A percentile compares a stretch with the other conserved stretches of the same genome.
Evolutionary conservation across 2,797 vertebrate genomes (phyloP).

Genomic region (Cyprinodon diabolis): DNA sequence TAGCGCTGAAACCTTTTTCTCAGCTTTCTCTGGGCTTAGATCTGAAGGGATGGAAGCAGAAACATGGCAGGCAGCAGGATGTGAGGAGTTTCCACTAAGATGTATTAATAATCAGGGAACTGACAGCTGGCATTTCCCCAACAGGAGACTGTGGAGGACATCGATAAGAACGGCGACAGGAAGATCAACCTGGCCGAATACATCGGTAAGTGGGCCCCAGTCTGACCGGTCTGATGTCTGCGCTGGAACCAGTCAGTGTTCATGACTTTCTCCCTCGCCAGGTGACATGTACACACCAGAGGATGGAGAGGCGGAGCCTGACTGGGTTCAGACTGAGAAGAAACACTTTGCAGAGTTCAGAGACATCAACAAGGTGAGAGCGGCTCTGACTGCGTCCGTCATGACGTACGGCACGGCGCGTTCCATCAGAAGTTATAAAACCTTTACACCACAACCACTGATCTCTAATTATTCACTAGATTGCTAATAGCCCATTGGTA

Average conservation of each 20-base stretch:
- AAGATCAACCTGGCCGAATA: constrained; percentile 86
- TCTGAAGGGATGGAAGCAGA: too few relatives aligned
- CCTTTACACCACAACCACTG: too few relatives aligned
- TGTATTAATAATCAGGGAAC: too few relatives aligned
- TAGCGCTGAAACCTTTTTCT: too few relatives aligned
- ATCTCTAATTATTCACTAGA: too few relatives aligned
- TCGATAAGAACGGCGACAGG: constrained; percentile 89
- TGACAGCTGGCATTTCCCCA: constrained; percentile 1
- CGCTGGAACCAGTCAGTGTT: background rate
- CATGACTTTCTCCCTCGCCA: constrained; percentile 47
- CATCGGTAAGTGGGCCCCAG: constrained; percentile 81
- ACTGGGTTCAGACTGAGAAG: constrained; percentile 87
- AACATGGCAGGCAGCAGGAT: too few relatives aligned
- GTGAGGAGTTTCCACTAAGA: too few relatives aligned
- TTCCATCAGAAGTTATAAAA: too few relatives aligned
- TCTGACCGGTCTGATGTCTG: background rate
- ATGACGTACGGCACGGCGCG: too few relatives aligned
- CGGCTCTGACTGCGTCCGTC: background rate
- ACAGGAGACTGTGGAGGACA: constrained; percentile 91
- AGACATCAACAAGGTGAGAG: constrained; percentile 85
- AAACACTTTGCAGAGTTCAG: constrained; percentile 87
- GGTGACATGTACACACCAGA: constrained; percentile 86
- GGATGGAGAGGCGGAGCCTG: constrained; percentile 81
- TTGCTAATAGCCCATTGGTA: too few relatives aligned
- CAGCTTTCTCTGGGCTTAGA: too few relatives aligned